Evolutionary conservation across 35 echinoderm and acorn worm species (phyloP), one percentile per base, ranked within the genome.

Genomic region (Holothuria glaberrima): DNA sequence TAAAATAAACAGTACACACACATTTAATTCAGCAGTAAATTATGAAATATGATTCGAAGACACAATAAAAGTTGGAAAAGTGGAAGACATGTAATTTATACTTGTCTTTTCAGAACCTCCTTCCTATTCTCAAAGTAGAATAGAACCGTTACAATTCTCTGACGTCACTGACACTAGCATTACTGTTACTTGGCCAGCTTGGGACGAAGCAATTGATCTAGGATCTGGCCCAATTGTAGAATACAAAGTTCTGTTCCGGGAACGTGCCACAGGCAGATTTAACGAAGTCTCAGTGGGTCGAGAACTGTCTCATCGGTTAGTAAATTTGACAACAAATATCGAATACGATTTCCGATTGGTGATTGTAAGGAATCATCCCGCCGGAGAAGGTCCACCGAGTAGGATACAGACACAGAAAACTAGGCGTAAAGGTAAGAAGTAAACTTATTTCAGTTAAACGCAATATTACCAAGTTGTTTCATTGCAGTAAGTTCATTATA

Each of bases 141-240:
- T 41, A 7, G 33, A 36, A 21, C 71, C 71, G n/a, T 44, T 75
- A 21, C 21, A 17, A 12, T 75, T 75, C 46, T 18, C 71, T 41
- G 71, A 35, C 34, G 71, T 75, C 32, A 75, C 71, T 0, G 9
- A 28, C 35, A 75, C 71, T 34, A 41, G 33, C 18, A 41, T 75
- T n/a, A 75, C 30, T 20, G 71, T 75, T 0, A 75, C 71, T 1
- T 75, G 71, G 71, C 71, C 71, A 41, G 71, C 71, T 38, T 75
- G 71, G 71, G 24, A 75, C 71, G 71, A 75, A 19, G 46, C 71
- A 20, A 21, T 75, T 7, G 71, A 75, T 75, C 2, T 44, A 20
- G 71, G 71, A 9, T 19, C n/a, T 24, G 71, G 71, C 30, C 71
- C 71, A 12, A 75, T 75, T 75, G 71, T 75, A 30, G 71, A 44